Percentiles rank a stretch among this genome's conserved stretches.
phyloP scores from a whole-genome alignment of 2,797 vertebrate genomes.

The Sebastes diaconus region DNA sequence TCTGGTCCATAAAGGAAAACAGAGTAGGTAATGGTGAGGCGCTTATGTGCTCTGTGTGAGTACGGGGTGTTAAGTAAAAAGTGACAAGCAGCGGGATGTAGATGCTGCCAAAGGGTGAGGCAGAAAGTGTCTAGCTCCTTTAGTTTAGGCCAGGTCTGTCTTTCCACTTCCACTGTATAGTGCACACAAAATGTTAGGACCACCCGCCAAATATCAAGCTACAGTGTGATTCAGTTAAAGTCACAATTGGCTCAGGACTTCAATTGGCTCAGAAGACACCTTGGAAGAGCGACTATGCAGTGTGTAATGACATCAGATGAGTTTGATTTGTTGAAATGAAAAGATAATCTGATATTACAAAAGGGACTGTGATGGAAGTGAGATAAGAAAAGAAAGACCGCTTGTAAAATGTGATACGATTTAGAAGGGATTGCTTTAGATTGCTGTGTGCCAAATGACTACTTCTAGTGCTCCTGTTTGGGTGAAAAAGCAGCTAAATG shows the following conservation, averaged over 20 bases:
- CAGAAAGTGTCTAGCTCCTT: slow-evolving; percentile 41
- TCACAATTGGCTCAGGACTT: not conserved
- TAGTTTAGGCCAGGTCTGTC: slow-evolving; percentile 7
- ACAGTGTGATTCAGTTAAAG: not conserved
- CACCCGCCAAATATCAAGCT: slow-evolving; percentile 39
- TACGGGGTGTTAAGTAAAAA: slow-evolving; percentile 65
- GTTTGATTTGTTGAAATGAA: not conserved
- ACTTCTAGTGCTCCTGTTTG: not conserved
- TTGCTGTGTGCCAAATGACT: not conserved
- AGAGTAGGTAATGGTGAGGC: slow-evolving; percentile 72
- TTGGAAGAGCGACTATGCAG: not conserved
- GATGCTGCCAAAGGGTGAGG: slow-evolving; percentile 66
- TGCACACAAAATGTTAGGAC: slow-evolving; percentile 36
- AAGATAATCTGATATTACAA: not conserved
- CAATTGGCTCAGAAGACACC: not conserved
- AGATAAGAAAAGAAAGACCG: not conserved
- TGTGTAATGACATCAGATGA: not conserved
- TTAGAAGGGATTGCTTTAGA: not conserved
- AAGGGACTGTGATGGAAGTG: not conserved
- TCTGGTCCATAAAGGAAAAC: slow-evolving; percentile 67
- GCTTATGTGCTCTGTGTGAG: slow-evolving; percentile 63
- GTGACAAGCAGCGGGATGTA: slow-evolving; percentile 69
- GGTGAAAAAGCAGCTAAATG: not conserved
- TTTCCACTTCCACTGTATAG: slow-evolving; percentile 57
- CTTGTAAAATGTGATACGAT: not conserved